Conservation (phyloP, 2,888 invertebrate species). For the Thymelicus acteon region DNA sequence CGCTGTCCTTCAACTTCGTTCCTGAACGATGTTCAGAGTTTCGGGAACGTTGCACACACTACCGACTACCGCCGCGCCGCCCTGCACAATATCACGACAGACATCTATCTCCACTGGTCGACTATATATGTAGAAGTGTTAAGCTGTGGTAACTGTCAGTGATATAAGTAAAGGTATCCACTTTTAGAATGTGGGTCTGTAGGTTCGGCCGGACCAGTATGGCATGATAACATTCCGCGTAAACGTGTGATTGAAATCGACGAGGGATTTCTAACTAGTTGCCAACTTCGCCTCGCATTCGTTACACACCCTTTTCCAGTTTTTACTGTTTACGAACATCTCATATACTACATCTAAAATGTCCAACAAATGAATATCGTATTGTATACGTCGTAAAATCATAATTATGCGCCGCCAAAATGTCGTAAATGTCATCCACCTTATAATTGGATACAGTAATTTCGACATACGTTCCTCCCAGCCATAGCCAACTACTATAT, state of each 20-base stretch:
- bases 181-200: constrained; percentile 42
- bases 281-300: constrained; percentile 10
- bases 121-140: neutral
- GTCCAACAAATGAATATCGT: neutral
- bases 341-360: neutral
- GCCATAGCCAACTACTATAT: constrained; percentile 16
- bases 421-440: neutral
- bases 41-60: no score
- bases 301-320: constrained; percentile 22
- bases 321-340: constrained; percentile 13
- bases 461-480: constrained; percentile 37
- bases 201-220: constrained; percentile 39
- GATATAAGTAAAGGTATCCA: constrained; percentile 30
- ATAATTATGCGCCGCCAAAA: neutral
- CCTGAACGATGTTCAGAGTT: no score
- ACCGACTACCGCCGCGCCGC: no score
- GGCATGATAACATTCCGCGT: constrained; percentile 40
- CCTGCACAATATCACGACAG: neutral
- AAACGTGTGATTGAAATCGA: constrained; percentile 38
- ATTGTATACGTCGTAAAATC: neutral
- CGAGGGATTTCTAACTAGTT: constrained; percentile 35
- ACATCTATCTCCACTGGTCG: neutral
- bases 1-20: no score
- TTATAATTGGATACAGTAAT: constrained; percentile 30
- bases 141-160: constrained; percentile 12